Conservation (phyloP, 1,140 invertebrate species). For the Gryon sp. region DNA sequence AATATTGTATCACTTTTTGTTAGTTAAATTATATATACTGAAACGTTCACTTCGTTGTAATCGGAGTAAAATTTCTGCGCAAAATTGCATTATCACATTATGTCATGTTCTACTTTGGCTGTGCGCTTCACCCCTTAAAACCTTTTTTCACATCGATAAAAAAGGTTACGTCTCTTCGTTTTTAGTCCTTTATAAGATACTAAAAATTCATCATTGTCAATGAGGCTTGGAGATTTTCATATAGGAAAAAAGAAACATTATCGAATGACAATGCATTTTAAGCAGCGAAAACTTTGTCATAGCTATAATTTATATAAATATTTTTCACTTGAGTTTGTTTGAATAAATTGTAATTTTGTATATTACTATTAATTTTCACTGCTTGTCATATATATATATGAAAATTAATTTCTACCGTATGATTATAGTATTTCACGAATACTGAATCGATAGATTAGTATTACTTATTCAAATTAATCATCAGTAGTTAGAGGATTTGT, state of each 20-base stretch:
- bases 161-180: slow-evolving; percentile 39
- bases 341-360: neutral
- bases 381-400: too few relatives aligned
- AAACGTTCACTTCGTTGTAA: slow-evolving; percentile 30
- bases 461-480: too few relatives aligned
- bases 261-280: slow-evolving; percentile 31
- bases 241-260: slow-evolving; percentile 22
- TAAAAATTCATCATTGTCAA: slow-evolving; percentile 49
- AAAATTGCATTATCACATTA: slow-evolving; percentile 46
- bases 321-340: neutral
- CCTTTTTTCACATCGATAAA: slow-evolving; percentile 40
- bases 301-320: neutral
- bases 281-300: neutral
- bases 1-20: too few relatives aligned
- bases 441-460: too few relatives aligned
- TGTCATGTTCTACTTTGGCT: slow-evolving; percentile 46
- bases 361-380: too few relatives aligned
- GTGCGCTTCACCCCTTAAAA: slow-evolving; percentile 35
- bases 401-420: too few relatives aligned
- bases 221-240: slow-evolving; percentile 25
- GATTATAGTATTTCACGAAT: too few relatives aligned
- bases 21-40: slow-evolving; percentile 1
- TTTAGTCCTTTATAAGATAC: slow-evolving; percentile 27
- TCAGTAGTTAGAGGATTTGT: too few relatives aligned
- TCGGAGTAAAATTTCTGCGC: slow-evolving; percentile 25